A percentile compares a stretch with the other conserved stretches of the same genome.
Evolutionary conservation across 2,113 vertebrate species (phyloP).

Genomic region (Gobio gobio): DNA sequence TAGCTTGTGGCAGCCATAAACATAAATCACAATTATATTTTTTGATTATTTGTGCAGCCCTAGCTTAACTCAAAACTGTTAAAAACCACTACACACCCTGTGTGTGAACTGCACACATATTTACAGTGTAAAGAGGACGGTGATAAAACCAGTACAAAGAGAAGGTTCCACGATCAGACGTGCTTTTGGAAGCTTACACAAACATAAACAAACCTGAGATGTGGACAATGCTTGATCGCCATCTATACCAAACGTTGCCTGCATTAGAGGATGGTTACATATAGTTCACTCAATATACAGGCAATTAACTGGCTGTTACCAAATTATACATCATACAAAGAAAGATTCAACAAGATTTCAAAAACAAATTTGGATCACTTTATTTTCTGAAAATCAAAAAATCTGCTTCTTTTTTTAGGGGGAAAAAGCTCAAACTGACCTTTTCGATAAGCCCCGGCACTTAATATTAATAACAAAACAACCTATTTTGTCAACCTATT

Average conservation of each 20-base stretch:
- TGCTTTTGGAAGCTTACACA: constrained; percentile 65
- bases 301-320: constrained; percentile 58
- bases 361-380: not conserved
- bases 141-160: constrained; percentile 61
- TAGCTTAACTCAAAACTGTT: constrained; percentile 1
- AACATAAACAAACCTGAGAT: constrained; percentile 85
- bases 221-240: constrained; percentile 82
- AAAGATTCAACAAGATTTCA: not conserved
- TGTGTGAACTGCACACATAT: constrained; percentile 10
- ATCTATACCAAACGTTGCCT: constrained; percentile 94
- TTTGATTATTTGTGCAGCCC: constrained; percentile 1
- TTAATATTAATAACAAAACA: not conserved
- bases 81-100: constrained; percentile 23
- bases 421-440: not conserved
- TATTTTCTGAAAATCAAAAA: not conserved
- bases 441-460: not conserved
- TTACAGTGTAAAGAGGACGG: not conserved
- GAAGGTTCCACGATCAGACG: constrained; percentile 75
- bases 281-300: constrained; percentile 62
- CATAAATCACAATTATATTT: not conserved
- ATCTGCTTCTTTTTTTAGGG: not conserved
- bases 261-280: constrained; percentile 81
- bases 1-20: not conserved
- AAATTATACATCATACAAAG: not conserved
- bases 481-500: not conserved